phyloP scores from a whole-genome alignment of 2,113 vertebrate species.

The Nesogale talazaci region DNA sequence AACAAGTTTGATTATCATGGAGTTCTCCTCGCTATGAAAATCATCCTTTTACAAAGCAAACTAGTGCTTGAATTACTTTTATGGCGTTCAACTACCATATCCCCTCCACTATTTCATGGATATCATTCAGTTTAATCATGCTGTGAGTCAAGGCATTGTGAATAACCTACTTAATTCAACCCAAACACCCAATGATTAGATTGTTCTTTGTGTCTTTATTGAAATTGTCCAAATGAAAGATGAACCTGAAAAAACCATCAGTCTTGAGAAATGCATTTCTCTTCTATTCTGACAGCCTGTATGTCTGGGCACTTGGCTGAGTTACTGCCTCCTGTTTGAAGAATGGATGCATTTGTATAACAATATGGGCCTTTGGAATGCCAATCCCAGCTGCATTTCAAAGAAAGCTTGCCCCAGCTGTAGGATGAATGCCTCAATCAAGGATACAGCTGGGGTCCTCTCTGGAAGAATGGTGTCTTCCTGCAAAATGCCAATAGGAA shows the following conservation, averaged over 20 bases:
- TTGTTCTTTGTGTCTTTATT: background rate
- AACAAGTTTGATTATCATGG: conserved; percentile 6
- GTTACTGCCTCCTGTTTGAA: background rate
- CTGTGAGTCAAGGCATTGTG: conserved; percentile 6
- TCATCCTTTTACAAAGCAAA: background rate
- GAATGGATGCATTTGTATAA: conserved; percentile 62
- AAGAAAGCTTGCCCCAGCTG: conserved; percentile 55
- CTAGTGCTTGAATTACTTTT: background rate
- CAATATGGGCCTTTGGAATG: conserved; percentile 61
- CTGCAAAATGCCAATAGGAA: conserved; percentile 55
- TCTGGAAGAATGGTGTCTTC: conserved; percentile 59
- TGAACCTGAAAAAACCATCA: background rate
- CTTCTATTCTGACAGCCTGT: background rate
- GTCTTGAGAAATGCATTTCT: background rate
- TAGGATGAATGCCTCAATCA: conserved; percentile 73
- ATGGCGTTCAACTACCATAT: background rate
- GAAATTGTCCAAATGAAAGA: conserved; percentile 38
- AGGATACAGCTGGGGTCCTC: conserved; percentile 52
- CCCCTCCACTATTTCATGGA: background rate
- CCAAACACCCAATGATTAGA: conserved; percentile 30
- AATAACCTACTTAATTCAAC: conserved; percentile 52
- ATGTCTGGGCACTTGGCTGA: conserved; percentile 33
- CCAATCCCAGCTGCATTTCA: conserved; percentile 28
- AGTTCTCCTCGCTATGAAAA: background rate
- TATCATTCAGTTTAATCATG: conserved; percentile 22